A percentile compares a stretch with the other conserved stretches of the same genome.
phyloP scores from a whole-genome alignment of 2,797 vertebrate genomes.

The Dicrostonyx torquatus region DNA sequence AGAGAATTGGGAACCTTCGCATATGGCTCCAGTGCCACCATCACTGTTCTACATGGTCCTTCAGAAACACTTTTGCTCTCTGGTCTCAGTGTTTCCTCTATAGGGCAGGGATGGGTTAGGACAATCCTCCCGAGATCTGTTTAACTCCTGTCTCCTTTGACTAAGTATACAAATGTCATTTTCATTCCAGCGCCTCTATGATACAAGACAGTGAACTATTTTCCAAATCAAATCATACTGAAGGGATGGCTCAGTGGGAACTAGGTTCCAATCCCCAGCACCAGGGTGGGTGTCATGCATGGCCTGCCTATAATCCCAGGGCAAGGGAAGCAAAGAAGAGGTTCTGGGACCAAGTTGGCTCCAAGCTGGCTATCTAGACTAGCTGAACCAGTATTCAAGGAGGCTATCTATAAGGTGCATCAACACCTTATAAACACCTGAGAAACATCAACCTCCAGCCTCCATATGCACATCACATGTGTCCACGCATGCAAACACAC shows the following conservation, averaged over 20 bases:
- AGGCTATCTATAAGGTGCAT: background rate
- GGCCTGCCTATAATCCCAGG: background rate
- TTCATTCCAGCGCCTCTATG: background rate
- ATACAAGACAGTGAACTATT: conserved; percentile 44
- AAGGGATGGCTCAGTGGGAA: background rate
- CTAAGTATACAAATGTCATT: conserved; percentile 55
- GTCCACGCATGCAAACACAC: background rate
- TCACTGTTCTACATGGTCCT: conserved; percentile 15
- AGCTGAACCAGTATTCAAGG: background rate
- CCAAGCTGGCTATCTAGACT: background rate
- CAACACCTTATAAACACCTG: no score
- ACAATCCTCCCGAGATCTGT: background rate
- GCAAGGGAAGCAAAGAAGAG: background rate
- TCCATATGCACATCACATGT: background rate
- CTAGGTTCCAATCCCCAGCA: background rate
- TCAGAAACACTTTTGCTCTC: conserved; percentile 66
- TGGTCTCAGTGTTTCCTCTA: conserved; percentile 46
- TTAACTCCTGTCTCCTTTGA: background rate
- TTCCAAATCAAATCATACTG: conserved; percentile 60
- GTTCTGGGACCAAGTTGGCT: background rate
- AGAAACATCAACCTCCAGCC: background rate
- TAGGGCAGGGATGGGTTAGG: background rate
- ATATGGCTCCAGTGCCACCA: conserved; percentile 29
- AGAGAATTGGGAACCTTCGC: conserved; percentile 38
- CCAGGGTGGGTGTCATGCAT: background rate